Base-by-base conservation (phyloP, 2,888 invertebrate genomes). In the Conomelus anceps region DNA sequence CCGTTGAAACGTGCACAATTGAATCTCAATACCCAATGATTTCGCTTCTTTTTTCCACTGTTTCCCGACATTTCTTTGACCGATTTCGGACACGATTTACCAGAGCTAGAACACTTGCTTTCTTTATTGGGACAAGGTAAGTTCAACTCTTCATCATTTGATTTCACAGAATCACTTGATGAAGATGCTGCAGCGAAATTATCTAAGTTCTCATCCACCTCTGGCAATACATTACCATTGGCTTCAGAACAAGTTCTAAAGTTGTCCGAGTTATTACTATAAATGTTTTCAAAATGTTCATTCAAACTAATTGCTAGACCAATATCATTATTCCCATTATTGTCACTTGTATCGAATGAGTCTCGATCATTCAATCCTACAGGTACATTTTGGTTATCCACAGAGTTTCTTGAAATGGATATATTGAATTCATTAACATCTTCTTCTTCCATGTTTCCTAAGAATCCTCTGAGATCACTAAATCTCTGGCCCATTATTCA, bases 11-110 rank as follows among this genome's bases (percentile, higher is more conserved):
- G 91, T 24, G 92, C 91, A 90, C 92, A 92, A 85, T 92, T 92
- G 89, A 92, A 92, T 86, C 92, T 92, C 87, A 92, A 89, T 17
- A 92, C 92, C 92, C 92, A 92, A 90, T 92, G 91, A 89, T 92
- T 92, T 9, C 92, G 90, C 89, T 92, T 92, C 89, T 92, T 92
- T 88, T 92, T 92, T 23, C 91, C 91, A 23, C 90, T 90, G 22
- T 87, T 89, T 22, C 90, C 89, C 23, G 90, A 24, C 13, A 89
- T 88, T 63, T 92, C 92, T 91, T 92, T 91, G 29, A 91, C 88
- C 20, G 91, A 89, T 89, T 92, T 92, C 17, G 89, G 89, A 22
- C 89, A 63, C 34, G 89, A 86, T 23, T 90, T 90, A 3, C 88
- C 85, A 13, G 89, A 86, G 23, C 23, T 86, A 84, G 87, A 34